These are phyloP conservation scores for Coelopa frigida DNA, from an alignment of 1,140 invertebrate genomes.

Conservation along the genomic window DNA sequence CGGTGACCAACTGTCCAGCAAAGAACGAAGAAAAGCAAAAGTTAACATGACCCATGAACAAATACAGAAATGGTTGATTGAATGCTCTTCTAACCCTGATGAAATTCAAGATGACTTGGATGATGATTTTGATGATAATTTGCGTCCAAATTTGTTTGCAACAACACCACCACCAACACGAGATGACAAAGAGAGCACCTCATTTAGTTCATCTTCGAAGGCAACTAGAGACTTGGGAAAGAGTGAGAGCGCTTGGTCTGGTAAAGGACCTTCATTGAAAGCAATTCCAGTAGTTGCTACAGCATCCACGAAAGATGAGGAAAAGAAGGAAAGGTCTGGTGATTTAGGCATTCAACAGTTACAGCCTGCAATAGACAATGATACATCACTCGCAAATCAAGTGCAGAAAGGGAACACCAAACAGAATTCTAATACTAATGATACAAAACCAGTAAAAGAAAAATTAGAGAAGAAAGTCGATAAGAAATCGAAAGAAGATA, in stretches of 20 bases:
- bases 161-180: slow-evolving; percentile 30
- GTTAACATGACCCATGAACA: slow-evolving; percentile 66
- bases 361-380: too few relatives aligned
- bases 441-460: slow-evolving; percentile 4
- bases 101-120: slow-evolving; percentile 51
- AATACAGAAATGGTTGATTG: slow-evolving; percentile 64
- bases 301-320: slow-evolving; percentile 10
- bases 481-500: slow-evolving; percentile 23
- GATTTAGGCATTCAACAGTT: too few relatives aligned
- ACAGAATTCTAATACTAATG: neutral
- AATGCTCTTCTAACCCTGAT: slow-evolving; percentile 52
- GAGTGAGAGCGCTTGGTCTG: slow-evolving; percentile 41
- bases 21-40: slow-evolving; percentile 53
- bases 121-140: slow-evolving; percentile 39
- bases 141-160: slow-evolving; percentile 29
- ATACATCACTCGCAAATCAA: slow-evolving; percentile 31
- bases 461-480: slow-evolving; percentile 19
- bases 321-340: too few relatives aligned
- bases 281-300: slow-evolving; percentile 35
- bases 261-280: slow-evolving; percentile 39
- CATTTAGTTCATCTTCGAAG: slow-evolving; percentile 38
- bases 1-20: slow-evolving; percentile 37
- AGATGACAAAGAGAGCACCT: slow-evolving; percentile 34
- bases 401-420: neutral
- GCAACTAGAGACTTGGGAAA: slow-evolving; percentile 36